Base-by-base conservation (phyloP, 2,888 invertebrate genomes). In the Leptopilina drosophilae region DNA sequence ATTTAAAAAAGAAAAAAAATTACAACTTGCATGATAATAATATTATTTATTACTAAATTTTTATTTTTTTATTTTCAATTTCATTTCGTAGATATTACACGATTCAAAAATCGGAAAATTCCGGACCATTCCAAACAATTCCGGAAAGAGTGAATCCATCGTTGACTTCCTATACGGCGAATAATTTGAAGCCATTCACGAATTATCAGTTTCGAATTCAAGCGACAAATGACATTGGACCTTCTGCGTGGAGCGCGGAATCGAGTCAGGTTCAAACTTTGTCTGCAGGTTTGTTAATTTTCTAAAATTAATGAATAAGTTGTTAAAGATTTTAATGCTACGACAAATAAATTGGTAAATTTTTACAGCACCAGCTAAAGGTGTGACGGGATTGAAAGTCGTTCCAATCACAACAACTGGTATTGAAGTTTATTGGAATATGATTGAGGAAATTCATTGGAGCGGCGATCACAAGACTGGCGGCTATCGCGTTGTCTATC, bases 151-250 rank as follows among this genome's bases (percentile, higher is more conserved):
- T 98, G 0, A 97, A 98, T 91, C 97, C 98, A 0, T 94, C 95
- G 84, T 93, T 96, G 9, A 97, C 96, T 0, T 97, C 97, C 0
- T 98, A 97, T 89, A 98, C 97, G 0, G 97, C 97, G 0, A 94
- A 95, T 9, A 95, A 95, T 73, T 93, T 99, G 66, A 96, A 96
- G 87, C 98, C 99, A 0, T 97, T 96, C 90, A 97, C 98, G 0
- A 94, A 95, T 0, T 99, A 99, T 91, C 95, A 96, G 88, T 98
- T 99, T 92, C 94, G 98, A 75, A 97, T 99, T 85, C 96, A 98
- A 91, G 98, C 98, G 0, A 97, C 97, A 12, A 99, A 99, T 90
- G 99, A 99, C 90, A 96, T 98, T 78, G 98, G 98, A 0, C 97
- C 97, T 0, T 98, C 98, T 87, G 94, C 95, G 1, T 99, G 97